Base-by-base conservation (phyloP, 2,888 invertebrate genomes). In the Latrodectus hesperus region DNA sequence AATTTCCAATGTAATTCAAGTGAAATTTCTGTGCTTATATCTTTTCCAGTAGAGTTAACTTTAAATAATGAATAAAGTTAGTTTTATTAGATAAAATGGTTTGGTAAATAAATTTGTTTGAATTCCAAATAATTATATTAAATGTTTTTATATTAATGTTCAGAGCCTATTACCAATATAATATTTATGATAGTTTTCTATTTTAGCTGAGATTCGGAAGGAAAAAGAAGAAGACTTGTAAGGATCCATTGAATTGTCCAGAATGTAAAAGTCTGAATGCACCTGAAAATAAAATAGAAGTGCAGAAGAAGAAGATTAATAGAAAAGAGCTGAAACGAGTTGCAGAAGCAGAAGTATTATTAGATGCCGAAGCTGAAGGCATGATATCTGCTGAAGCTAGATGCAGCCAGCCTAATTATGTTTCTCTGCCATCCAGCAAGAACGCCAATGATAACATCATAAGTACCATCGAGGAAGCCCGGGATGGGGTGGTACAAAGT, bases 191-290 rank as follows among this genome's bases (percentile, higher is more conserved):
- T 60, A 0, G n/a, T 38, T 38, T 38, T 68, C 26, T 77, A 22
- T n/a, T 72, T 26, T 52, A 86, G 81, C 80, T 86, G 38, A 70
- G 81, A 26, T 65, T 78, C 14, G 76, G 74, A 9, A 86, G 79
- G 81, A 84, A 84, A 68, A 86, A 86, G 51, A 86, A 81, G 72
- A 70, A 53, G 26, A 17, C 14, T 1, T 60, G 75, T 49, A 9
- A 17, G 3, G 72, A 73, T 52, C 51, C 68, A 6, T n/a, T 55
- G 8, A 70, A 77, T 14, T 87, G 87, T n/a, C 77, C 74, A 11
- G 38, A 52, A 55, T 85, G 85, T 55, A n/a, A 76, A 17, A 67
- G 73, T 52, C 22, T 82, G 9, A 77, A 51, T 52, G 51, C 67
- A 14, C 60, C 74, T 8, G 65, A 73, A 53, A 71, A 73, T 68